These are phyloP conservation scores for Mamestra brassicae DNA, from an alignment of 2,888 invertebrate genomes.

Conservation along the genomic window DNA sequence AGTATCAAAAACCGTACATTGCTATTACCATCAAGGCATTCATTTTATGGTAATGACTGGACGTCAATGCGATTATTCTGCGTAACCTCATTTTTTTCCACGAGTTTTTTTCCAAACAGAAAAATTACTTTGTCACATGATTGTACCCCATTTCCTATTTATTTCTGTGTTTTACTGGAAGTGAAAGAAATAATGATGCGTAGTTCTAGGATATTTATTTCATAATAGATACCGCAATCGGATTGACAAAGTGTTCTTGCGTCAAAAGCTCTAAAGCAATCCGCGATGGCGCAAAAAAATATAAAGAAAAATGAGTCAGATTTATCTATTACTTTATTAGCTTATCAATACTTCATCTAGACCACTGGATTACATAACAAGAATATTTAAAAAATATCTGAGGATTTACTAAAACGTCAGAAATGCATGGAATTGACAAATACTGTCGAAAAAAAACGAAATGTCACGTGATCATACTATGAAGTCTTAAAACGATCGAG, in stretches of 20 bases:
- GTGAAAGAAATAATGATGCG: neutral
- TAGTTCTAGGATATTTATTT: slow-evolving; percentile 11
- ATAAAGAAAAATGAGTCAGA: slow-evolving; percentile 15
- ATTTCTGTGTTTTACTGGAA: neutral
- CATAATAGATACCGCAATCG: slow-evolving; percentile 5
- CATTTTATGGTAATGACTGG: slow-evolving; percentile 47
- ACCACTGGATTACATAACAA: no score
- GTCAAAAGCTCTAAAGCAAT: slow-evolving; percentile 7
- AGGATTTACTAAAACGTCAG: no score
- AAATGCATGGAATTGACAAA: no score
- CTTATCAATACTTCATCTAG: neutral
- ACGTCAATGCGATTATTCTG: slow-evolving; percentile 26
- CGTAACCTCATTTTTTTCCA: slow-evolving; percentile 43
- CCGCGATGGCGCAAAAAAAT: neutral
- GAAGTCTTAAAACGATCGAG: no score
- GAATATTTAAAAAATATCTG: neutral
- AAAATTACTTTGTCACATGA: slow-evolving; percentile 9
- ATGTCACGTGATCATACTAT: no score
- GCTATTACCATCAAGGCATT: slow-evolving; percentile 50
- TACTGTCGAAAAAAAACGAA: no score
- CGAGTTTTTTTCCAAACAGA: slow-evolving; percentile 35
- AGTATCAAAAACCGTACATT: slow-evolving; percentile 33
- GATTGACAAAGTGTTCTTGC: slow-evolving; percentile 16
- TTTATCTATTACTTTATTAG: neutral
- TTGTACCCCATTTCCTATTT: neutral